phyloP scores from a whole-genome alignment of 1,140 invertebrate genomes.

The Hestina assimilis region DNA sequence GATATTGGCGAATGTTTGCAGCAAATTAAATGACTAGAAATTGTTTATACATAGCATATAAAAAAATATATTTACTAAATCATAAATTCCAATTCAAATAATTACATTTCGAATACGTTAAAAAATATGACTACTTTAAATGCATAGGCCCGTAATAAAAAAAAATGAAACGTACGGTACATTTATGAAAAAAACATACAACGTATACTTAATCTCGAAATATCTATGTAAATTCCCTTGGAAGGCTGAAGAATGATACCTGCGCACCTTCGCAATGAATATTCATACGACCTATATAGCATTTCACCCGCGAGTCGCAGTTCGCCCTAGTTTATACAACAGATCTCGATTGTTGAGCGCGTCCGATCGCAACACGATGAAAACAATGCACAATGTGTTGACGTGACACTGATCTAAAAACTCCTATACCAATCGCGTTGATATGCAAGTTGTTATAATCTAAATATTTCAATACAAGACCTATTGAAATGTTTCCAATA shows the following conservation, averaged over 20 bases:
- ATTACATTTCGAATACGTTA: background rate
- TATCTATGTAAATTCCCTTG: background rate
- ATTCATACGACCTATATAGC: conserved; percentile 38
- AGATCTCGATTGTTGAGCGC: conserved; percentile 33
- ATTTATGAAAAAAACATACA: background rate
- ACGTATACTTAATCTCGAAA: background rate
- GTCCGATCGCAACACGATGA: conserved; percentile 29
- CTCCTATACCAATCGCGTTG: background rate
- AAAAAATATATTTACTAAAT: background rate
- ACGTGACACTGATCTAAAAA: background rate
- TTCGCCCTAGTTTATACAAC: conserved; percentile 33
- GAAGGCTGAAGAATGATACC: conserved; percentile 11
- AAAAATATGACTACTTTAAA: conserved; percentile 13
- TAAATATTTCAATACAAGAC: background rate
- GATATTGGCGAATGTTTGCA: conserved; percentile 37
- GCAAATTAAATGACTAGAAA: conserved; percentile 49
- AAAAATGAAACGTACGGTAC: background rate
- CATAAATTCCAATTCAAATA: background rate
- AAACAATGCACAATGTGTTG: conserved; percentile 11
- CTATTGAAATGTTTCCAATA: no score
- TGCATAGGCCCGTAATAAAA: background rate
- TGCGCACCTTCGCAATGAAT: conserved; percentile 26
- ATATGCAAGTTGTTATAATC: conserved; percentile 7
- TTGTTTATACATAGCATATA: conserved; percentile 29
- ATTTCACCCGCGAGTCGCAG: conserved; percentile 12